These are phyloP conservation scores for Thecocarcelia acutangulata DNA, from an alignment of 2,888 invertebrate genomes.

Conservation along the genomic window DNA sequence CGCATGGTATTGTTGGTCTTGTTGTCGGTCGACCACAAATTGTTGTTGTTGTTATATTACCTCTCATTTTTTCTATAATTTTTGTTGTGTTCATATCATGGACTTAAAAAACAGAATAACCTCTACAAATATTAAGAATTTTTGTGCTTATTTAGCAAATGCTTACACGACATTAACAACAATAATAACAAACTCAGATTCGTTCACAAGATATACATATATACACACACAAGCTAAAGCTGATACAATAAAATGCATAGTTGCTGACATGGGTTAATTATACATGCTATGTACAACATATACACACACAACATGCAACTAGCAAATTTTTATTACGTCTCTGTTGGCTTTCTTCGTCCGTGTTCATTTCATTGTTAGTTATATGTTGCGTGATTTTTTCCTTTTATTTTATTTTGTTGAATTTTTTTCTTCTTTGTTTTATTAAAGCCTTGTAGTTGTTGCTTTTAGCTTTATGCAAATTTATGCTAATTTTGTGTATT, in stretches of 20 bases:
- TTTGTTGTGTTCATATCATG: constrained; percentile 24
- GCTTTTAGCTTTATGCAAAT: constrained; percentile 63
- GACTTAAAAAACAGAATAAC: constrained; percentile 4
- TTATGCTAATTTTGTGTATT: constrained; percentile 65
- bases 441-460: constrained; percentile 40
- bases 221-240: not conserved
- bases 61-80: constrained; percentile 30
- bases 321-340: constrained; percentile 25
- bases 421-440: not conserved
- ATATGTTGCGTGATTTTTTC: constrained; percentile 53
- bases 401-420: not conserved
- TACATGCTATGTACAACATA: not conserved
- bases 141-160: constrained; percentile 70
- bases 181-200: constrained; percentile 42
- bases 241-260: not conserved
- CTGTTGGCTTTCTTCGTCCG: not conserved
- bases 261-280: constrained; percentile 67
- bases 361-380: constrained; percentile 59
- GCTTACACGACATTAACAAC: constrained; percentile 67
- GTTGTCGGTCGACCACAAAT: constrained; percentile 58
- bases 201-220: not conserved
- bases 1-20: constrained; percentile 43
- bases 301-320: constrained; percentile 42
- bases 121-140: constrained; percentile 60
- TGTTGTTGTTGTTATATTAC: constrained; percentile 64